phyloP scores from a whole-genome alignment of 2,888 invertebrate genomes.

The Acrobasis repandana region DNA sequence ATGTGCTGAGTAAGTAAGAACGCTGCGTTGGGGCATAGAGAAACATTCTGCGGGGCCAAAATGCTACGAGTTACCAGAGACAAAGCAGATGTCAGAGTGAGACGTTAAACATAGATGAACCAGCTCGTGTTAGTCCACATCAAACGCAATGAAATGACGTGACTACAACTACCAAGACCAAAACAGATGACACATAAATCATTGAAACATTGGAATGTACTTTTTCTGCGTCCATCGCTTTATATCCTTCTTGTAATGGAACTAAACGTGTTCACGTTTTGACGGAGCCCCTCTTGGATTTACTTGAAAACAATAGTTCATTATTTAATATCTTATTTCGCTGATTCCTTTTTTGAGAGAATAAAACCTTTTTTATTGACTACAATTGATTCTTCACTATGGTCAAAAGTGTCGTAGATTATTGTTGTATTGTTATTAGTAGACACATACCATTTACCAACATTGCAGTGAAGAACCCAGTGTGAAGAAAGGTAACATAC shows the following conservation, averaged over 20 bases:
- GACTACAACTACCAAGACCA: slow-evolving; percentile 77
- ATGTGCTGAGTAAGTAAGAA: slow-evolving; percentile 68
- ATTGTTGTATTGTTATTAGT: slow-evolving; percentile 29
- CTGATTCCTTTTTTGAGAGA: neutral
- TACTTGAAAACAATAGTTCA: slow-evolving; percentile 74
- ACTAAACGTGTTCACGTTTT: slow-evolving; percentile 66
- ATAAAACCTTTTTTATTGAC: neutral
- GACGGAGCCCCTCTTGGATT: slow-evolving; percentile 70
- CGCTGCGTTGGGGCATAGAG: slow-evolving; percentile 64
- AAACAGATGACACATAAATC: slow-evolving; percentile 61
- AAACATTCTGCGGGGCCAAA: slow-evolving; percentile 70
- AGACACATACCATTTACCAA: slow-evolving; percentile 34
- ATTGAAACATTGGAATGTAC: slow-evolving; percentile 58
- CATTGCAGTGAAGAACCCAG: slow-evolving; percentile 45
- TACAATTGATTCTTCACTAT: slow-evolving; percentile 38
- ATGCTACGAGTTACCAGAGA: slow-evolving; percentile 73
- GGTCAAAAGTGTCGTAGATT: slow-evolving; percentile 27
- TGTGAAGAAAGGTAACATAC: slow-evolving; percentile 31
- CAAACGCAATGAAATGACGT: slow-evolving; percentile 70
- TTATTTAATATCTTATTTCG: slow-evolving; percentile 28
- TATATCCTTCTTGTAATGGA: slow-evolving; percentile 53
- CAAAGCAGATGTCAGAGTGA: slow-evolving; percentile 71
- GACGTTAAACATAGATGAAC: slow-evolving; percentile 55
- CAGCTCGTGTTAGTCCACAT: slow-evolving; percentile 73
- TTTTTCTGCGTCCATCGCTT: slow-evolving; percentile 57